These are phyloP conservation scores for Luscinia luscinia DNA, from an alignment of 2,797 vertebrate genomes.

Conservation along the genomic window DNA sequence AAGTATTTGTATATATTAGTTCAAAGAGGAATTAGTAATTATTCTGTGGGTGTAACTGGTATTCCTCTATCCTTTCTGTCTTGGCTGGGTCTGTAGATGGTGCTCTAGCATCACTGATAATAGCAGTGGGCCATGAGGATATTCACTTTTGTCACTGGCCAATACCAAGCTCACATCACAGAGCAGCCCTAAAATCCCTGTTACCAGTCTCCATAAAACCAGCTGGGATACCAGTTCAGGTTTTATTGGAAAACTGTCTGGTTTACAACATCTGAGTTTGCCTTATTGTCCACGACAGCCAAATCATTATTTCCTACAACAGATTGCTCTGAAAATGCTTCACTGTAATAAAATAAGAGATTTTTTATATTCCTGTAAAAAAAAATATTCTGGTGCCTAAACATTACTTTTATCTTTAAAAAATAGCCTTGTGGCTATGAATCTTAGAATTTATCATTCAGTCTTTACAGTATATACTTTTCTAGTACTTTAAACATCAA, in stretches of 20 bases:
- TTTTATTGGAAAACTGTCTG: not conserved
- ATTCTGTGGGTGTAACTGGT: not conserved
- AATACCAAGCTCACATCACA: not conserved
- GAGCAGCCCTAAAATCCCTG: not conserved
- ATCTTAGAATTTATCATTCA: not conserved
- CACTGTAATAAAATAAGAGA: not conserved
- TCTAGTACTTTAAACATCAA: not conserved
- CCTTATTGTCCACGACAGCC: not conserved
- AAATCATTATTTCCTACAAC: not conserved
- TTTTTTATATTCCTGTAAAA: not conserved
- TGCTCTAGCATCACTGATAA: not conserved
- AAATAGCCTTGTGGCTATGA: not conserved
- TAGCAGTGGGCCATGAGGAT: fast-evolving
- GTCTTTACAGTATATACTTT: not conserved
- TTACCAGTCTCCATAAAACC: not conserved
- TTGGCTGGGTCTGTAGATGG: slow-evolving; percentile 29
- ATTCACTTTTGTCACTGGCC: not conserved
- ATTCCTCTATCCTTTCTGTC: not conserved
- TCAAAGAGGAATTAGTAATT: not conserved
- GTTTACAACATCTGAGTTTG: not conserved
- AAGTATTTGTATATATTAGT: not conserved
- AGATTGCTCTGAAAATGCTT: not conserved
- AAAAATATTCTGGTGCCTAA: not conserved
- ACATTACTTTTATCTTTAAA: not conserved
- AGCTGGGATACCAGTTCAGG: not conserved